Conservation (phyloP, 2,113 vertebrate species). For the Monarcha castaneiventris region DNA sequence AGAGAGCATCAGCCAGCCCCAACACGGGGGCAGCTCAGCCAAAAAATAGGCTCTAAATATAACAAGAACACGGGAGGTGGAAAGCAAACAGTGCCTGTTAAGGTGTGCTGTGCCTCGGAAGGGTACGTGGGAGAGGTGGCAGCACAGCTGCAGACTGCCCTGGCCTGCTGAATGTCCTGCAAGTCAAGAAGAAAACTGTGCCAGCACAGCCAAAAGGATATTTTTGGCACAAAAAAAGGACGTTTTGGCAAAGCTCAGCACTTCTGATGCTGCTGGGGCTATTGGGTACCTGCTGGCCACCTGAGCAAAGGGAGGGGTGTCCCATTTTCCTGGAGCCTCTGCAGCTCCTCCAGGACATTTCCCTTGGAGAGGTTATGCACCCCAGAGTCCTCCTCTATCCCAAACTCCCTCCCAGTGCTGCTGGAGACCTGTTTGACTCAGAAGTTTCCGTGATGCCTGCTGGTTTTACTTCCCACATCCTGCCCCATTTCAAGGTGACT, state of each 20-base stretch:
- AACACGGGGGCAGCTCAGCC: background rate
- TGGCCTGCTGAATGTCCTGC: rapidly evolving
- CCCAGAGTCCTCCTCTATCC: background rate
- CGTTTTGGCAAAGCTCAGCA: background rate
- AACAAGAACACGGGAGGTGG: background rate
- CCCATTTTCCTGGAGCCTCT: background rate
- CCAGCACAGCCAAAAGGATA: background rate
- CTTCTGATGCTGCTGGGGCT: background rate
- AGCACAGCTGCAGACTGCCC: background rate
- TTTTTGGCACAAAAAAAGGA: background rate
- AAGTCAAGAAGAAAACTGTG: background rate
- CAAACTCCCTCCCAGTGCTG: background rate
- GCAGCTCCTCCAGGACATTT: background rate
- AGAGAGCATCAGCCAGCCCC: background rate
- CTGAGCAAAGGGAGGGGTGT: background rate
- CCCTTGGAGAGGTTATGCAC: background rate
- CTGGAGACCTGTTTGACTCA: background rate
- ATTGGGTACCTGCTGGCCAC: background rate
- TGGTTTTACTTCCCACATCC: conserved; percentile 37
- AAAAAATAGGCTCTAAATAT: background rate
- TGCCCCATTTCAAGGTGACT: background rate
- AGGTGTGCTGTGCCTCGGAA: background rate
- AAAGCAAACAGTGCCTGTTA: background rate
- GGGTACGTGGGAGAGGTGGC: background rate
- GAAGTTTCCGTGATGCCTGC: background rate